Base-by-base conservation (phyloP, 2,113 vertebrate species). In the Xiphophorus maculatus region DNA sequence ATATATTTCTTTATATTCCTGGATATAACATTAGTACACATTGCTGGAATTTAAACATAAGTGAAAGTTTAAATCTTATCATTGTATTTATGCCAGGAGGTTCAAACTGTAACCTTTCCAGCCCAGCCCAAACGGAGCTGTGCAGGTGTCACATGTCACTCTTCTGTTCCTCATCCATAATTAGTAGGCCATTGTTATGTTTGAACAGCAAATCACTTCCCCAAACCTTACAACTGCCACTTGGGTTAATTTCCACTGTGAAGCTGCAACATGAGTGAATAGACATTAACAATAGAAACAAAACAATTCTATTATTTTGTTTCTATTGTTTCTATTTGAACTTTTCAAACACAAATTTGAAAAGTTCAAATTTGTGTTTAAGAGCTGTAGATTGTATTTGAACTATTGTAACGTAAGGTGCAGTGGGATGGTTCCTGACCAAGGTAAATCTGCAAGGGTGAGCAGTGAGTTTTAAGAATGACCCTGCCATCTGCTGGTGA, bases 401-500 rank as follows among this genome's bases (percentile, higher is more conserved):
- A 58, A 58, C 22, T 25, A 22, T 54, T 13, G 40, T 54, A 25
- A n/a, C 10, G 8, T 58, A 58, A n/a, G 22, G 22, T 58, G 22
- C 22, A 58, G 22, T 10, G 22, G 1, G 25, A 3, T 58, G 51
- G 25, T 48, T 48, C 5, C 0, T 58, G 19, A 58, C 25, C 32
- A 19, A 3, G 7, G 37, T 44, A 12, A 19, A 4, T 9, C 37
- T 68, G 30, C 25, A 7, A 25, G 15, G 8, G 11, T 17, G 1
- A 25, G 13, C 9, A n/a, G 2, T 1, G 33, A 72, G 63, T 19
- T 14, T 12, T 5, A 61, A 79, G 70, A 86, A 14, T 71, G 40
- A 82, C 86, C 76, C 80, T 69, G 68, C 88, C 83, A 88, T 84
- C 93, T 93, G 65, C 65, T 90, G 92, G 87, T 32, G 0, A 25